Evolutionary conservation across 2,797 vertebrate species (phyloP).

Genomic region (Premnoplex brunnescens): DNA sequence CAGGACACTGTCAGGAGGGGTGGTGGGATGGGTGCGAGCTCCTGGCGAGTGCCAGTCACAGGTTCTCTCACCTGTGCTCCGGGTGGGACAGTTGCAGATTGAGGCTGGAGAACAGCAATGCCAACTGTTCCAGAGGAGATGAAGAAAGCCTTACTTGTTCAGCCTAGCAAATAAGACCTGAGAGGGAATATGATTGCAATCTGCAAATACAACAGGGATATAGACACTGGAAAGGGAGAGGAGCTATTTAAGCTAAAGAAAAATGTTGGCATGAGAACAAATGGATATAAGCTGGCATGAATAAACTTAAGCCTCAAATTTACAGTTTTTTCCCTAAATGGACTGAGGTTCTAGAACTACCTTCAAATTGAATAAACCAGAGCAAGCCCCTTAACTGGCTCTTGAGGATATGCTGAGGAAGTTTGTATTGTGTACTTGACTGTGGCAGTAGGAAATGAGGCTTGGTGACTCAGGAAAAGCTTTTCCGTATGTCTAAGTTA

Average conservation of each 20-base stretch:
- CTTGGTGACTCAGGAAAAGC: background rate
- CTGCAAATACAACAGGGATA: background rate
- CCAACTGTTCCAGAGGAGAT: background rate
- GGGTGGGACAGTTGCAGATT: background rate
- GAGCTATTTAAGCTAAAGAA: background rate
- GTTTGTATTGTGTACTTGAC: background rate
- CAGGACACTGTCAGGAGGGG: background rate
- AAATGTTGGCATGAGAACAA: background rate
- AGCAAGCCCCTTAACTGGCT: background rate
- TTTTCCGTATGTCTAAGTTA: background rate
- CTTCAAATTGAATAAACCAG: background rate
- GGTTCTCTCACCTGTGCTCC: background rate
- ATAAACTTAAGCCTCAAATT: background rate
- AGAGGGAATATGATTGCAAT: background rate
- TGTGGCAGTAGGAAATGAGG: background rate
- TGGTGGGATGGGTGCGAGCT: background rate
- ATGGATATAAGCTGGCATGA: background rate
- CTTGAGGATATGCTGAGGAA: background rate
- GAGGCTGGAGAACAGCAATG: background rate
- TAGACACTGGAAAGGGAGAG: background rate
- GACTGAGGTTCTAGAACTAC: background rate
- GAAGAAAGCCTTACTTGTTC: background rate
- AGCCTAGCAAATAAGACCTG: background rate
- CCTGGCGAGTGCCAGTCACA: background rate
- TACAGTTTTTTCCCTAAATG: background rate